phyloP scores from a whole-genome alignment of 2,113 vertebrate species.

The Peromyscus maniculatus region DNA sequence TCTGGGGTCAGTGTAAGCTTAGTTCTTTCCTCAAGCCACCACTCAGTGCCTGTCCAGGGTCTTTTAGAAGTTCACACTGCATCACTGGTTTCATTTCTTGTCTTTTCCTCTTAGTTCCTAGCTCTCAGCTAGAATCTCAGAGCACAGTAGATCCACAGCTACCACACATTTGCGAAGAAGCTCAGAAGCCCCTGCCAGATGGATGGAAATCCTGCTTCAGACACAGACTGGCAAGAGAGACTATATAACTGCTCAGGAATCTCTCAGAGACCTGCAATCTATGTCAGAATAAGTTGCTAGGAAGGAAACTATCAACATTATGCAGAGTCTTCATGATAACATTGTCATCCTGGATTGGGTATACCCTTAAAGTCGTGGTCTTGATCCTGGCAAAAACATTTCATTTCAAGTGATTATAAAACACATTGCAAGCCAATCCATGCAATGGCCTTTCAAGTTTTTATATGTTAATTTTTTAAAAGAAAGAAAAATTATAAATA shows the following conservation, averaged over 20 bases:
- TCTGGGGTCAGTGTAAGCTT: rapidly evolving
- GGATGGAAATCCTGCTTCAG: conserved; percentile 52
- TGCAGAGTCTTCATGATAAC: not conserved
- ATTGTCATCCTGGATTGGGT: not conserved
- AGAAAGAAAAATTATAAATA: not conserved
- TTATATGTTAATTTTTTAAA: not conserved
- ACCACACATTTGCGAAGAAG: not conserved
- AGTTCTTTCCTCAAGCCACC: not conserved
- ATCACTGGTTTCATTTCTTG: not conserved
- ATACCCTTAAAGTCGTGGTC: not conserved
- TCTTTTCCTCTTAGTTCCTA: not conserved
- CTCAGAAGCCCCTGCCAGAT: conserved; percentile 15
- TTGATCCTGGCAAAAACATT: not conserved
- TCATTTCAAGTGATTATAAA: conserved; percentile 6
- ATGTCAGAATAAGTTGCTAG: not conserved
- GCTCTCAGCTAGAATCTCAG: not conserved
- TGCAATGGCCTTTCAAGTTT: not conserved
- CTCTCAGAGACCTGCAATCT: not conserved
- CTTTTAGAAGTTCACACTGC: not conserved
- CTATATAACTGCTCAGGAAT: conserved; percentile 18
- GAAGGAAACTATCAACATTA: conserved; percentile 14
- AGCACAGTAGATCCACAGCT: not conserved
- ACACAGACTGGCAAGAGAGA: conserved; percentile 41
- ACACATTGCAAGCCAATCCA: not conserved
- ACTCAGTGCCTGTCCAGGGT: not conserved